Conservation (phyloP, 2,797 vertebrate genomes). For the Pelochelys cantorii region DNA sequence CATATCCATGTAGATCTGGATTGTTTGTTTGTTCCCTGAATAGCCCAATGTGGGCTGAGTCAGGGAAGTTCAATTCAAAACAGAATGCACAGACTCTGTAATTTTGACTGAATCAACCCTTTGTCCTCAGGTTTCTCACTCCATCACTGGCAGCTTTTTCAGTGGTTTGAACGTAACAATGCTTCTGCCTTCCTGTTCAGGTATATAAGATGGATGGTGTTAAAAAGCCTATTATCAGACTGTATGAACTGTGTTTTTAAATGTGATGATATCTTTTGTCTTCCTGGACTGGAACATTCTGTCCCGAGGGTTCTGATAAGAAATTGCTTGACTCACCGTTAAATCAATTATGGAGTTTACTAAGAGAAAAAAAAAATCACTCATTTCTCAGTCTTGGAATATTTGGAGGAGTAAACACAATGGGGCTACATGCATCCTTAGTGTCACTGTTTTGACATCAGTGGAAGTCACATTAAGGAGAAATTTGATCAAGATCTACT, state of each 20-base stretch:
- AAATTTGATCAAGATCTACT: not conserved
- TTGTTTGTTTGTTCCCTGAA: not conserved
- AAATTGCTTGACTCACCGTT: slow-evolving; percentile 55
- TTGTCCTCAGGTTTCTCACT: not conserved
- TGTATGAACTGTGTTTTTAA: not conserved
- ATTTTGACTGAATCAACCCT: not conserved
- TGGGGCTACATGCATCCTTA: slow-evolving; percentile 30
- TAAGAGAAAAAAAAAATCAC: slow-evolving; percentile 47
- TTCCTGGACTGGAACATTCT: not conserved
- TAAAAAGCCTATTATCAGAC: not conserved
- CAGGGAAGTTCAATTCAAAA: fast-evolving
- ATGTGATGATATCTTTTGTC: slow-evolving; percentile 8
- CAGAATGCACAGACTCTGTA: not conserved
- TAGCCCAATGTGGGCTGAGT: fast-evolving
- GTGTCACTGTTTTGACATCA: slow-evolving; percentile 33
- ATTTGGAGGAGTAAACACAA: slow-evolving; percentile 51
- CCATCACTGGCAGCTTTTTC: not conserved
- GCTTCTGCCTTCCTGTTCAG: not conserved
- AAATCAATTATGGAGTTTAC: slow-evolving; percentile 53
- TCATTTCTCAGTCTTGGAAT: slow-evolving; percentile 45
- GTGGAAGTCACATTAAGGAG: slow-evolving; percentile 20
- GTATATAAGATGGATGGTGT: not conserved
- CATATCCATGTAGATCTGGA: fast-evolving
- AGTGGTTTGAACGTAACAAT: not conserved
- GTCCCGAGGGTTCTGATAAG: slow-evolving; percentile 31